Evolutionary conservation across 2,888 invertebrate species (phyloP).

Genomic region (Amiota minor): DNA sequence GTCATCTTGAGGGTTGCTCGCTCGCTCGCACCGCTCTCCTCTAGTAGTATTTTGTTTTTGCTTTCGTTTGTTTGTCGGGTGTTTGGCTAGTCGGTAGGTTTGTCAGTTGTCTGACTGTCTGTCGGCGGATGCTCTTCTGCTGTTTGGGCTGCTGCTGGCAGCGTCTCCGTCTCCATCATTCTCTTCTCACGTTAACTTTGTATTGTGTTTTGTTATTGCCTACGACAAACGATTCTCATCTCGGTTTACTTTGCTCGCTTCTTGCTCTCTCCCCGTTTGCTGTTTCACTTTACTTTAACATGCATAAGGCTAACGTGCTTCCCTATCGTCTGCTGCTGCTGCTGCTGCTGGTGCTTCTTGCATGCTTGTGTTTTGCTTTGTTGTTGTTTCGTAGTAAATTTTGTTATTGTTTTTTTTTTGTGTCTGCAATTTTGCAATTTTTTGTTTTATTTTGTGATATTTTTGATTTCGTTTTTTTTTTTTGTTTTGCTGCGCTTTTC

Average conservation of each 20-base stretch:
- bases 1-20: constrained; percentile 69
- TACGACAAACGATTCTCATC: background rate
- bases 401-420: constrained; percentile 12
- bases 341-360: constrained; percentile 41
- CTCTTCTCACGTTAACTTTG: constrained; percentile 1
- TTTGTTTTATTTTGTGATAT: constrained; percentile 20
- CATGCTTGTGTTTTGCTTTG: constrained; percentile 35
- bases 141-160: background rate
- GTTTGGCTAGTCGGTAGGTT: background rate
- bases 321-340: constrained; percentile 18
- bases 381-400: constrained; percentile 17
- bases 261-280: too few relatives aligned
- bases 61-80: background rate
- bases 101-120: background rate
- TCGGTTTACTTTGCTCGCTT: background rate
- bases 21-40: background rate
- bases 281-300: too few relatives aligned
- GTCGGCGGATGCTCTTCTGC: background rate
- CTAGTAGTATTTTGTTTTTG: background rate
- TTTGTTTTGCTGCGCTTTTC: background rate
- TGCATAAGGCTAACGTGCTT: too few relatives aligned
- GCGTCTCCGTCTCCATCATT: background rate
- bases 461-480: constrained; percentile 27
- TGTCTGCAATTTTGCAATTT: constrained; percentile 18
- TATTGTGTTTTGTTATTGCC: background rate